Evolutionary conservation across 1,140 invertebrate species (phyloP).

Genomic region (Sitophilus oryzae): DNA sequence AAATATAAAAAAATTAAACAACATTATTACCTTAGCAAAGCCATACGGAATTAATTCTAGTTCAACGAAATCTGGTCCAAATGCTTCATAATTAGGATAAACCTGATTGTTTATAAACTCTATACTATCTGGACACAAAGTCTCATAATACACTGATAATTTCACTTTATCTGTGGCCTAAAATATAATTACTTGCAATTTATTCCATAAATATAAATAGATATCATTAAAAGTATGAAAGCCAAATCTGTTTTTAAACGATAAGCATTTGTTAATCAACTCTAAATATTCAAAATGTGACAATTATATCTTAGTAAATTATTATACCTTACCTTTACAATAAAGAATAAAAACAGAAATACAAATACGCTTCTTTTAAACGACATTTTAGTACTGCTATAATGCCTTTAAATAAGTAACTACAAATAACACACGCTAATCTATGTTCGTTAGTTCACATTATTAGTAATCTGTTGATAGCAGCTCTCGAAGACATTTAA

Average conservation of each 20-base stretch:
- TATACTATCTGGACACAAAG: slow-evolving; percentile 45
- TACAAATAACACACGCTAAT: too few relatives aligned
- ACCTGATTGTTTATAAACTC: slow-evolving; percentile 42
- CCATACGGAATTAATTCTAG: slow-evolving; percentile 67
- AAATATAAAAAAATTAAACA: background rate
- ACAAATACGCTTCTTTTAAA: background rate
- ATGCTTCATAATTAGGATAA: slow-evolving; percentile 32
- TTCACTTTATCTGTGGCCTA: slow-evolving; percentile 14
- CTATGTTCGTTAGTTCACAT: too few relatives aligned
- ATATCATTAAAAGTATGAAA: background rate
- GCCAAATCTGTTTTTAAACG: background rate
- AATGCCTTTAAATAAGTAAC: too few relatives aligned
- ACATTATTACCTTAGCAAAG: slow-evolving; percentile 57
- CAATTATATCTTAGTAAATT: background rate
- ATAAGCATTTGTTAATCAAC: too few relatives aligned
- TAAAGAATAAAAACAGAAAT: background rate
- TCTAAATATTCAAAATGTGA: background rate
- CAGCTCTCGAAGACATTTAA: too few relatives aligned
- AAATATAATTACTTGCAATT: slow-evolving; percentile 1
- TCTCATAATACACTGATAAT: slow-evolving; percentile 45
- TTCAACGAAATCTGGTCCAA: slow-evolving; percentile 42
- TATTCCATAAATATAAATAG: background rate
- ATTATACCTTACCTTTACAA: background rate
- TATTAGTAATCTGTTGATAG: too few relatives aligned
- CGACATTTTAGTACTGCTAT: too few relatives aligned